These are phyloP conservation scores for Oscheius sp. DNA, from an alignment of 2,888 invertebrate species.

Conservation along the genomic window DNA sequence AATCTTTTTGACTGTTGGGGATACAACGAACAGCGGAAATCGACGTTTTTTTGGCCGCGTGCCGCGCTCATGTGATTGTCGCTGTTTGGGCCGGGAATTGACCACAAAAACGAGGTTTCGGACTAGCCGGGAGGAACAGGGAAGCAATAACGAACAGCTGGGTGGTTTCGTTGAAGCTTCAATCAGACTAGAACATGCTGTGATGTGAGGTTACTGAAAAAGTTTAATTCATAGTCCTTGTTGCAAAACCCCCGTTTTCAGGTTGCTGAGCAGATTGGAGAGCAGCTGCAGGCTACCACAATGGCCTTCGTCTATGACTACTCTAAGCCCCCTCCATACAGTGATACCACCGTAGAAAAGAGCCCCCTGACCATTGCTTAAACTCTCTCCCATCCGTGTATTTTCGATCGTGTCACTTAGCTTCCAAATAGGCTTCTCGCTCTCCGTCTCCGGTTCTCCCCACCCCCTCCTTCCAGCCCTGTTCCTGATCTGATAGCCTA, in stretches of 20 bases:
- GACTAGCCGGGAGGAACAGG: too few relatives aligned
- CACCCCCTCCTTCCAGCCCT: too few relatives aligned
- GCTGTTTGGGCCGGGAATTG: too few relatives aligned
- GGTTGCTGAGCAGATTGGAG: conserved; percentile 70
- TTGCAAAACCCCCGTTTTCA: conserved; percentile 25
- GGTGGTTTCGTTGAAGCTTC: background rate
- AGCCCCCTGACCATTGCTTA: conserved; percentile 36
- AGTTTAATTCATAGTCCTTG: too few relatives aligned
- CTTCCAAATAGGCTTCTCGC: too few relatives aligned
- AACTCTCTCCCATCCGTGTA: background rate
- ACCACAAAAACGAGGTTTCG: too few relatives aligned
- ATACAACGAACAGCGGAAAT: background rate
- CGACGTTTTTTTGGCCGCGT: conserved; percentile 2
- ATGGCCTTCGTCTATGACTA: conserved; percentile 71
- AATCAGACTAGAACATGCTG: too few relatives aligned
- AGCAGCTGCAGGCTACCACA: conserved; percentile 68
- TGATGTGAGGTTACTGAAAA: too few relatives aligned
- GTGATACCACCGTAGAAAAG: conserved; percentile 36
- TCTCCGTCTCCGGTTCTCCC: too few relatives aligned
- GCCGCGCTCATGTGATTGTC: too few relatives aligned
- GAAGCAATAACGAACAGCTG: background rate
- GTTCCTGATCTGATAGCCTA: too few relatives aligned
- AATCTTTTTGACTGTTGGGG: conserved; percentile 20
- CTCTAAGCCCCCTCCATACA: conserved; percentile 68
- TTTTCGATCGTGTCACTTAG: too few relatives aligned